Conservation (phyloP, 2,113 vertebrate species). For the Xiphias gladius region DNA sequence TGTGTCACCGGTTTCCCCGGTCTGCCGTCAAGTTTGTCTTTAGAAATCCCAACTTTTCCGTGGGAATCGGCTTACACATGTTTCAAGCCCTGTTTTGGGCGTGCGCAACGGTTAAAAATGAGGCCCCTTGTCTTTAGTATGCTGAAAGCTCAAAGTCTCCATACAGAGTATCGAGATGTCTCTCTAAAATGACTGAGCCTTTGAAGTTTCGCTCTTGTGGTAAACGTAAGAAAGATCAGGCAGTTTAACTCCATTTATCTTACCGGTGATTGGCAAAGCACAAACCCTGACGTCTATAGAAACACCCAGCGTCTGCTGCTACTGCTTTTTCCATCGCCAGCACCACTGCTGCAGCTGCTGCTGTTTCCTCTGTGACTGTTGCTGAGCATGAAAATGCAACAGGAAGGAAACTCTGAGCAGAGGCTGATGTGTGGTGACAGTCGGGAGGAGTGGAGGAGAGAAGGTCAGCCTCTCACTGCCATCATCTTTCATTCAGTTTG, state of each 20-base stretch:
- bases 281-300: not conserved
- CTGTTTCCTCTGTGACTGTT: not conserved
- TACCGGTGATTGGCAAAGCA: too few relatives aligned
- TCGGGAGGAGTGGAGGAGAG: conserved; percentile 1
- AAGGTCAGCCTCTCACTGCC: not conserved
- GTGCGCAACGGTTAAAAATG: too few relatives aligned
- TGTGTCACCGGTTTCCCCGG: too few relatives aligned
- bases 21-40: too few relatives aligned
- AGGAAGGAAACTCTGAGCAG: conserved; percentile 1
- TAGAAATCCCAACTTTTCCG: not conserved
- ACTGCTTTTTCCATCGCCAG: not conserved
- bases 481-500: conserved; percentile 46
- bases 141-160: too few relatives aligned
- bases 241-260: not conserved
- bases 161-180: too few relatives aligned
- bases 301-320: not conserved
- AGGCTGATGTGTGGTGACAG: conserved; percentile 30
- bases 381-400: conserved; percentile 7
- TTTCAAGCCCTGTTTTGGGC: too few relatives aligned
- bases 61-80: not conserved
- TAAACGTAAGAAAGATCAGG: not conserved
- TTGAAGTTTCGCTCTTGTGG: not conserved
- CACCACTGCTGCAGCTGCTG: not conserved
- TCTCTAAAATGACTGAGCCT: not conserved
- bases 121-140: too few relatives aligned